Evolutionary conservation across 2,888 invertebrate species (phyloP).

Genomic region (Camptogramma bilineatum): DNA sequence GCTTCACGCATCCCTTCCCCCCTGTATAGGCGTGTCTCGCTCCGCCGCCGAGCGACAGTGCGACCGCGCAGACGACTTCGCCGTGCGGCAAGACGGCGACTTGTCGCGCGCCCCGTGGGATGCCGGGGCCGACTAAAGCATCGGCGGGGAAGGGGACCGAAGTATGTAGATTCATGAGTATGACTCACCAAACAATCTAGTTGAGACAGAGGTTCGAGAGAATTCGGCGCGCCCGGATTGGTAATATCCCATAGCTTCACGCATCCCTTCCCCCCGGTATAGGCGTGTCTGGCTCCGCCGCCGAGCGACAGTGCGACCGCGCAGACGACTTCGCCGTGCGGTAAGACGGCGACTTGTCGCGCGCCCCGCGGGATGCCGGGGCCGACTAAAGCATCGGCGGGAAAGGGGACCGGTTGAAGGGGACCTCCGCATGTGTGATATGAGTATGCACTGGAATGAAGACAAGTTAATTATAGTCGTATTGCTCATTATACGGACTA

Average conservation of each 20-base stretch:
- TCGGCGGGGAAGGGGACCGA: constrained; percentile 98
- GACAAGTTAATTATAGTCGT: neutral
- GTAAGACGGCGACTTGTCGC: constrained; percentile 94
- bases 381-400: constrained; percentile 95
- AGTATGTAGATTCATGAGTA: too few relatives aligned
- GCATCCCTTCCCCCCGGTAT: constrained; percentile 98
- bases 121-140: constrained; percentile 96
- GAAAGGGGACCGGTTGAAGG: constrained; percentile 96
- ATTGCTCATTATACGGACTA: too few relatives aligned
- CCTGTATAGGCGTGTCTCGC: constrained; percentile 98
- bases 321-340: constrained; percentile 98
- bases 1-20: constrained; percentile 98
- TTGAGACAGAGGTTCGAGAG: constrained; percentile 95
- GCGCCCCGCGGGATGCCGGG: constrained; percentile 97
- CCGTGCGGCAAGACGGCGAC: constrained; percentile 97
- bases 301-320: constrained; percentile 95
- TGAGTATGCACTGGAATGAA: constrained; percentile 91
- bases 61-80: constrained; percentile 98
- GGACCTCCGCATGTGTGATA: constrained; percentile 97
- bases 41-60: constrained; percentile 90
- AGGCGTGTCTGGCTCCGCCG: constrained; percentile 94
- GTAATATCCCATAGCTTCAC: constrained; percentile 99
- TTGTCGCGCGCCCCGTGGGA: constrained; percentile 95
- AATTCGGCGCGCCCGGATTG: constrained; percentile 92
- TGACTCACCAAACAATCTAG: constrained; percentile 92